A percentile compares a stretch with the other conserved stretches of the same genome.
Conservation (phyloP, 2,888 invertebrate species). For the Ornithoptera priamus region DNA sequence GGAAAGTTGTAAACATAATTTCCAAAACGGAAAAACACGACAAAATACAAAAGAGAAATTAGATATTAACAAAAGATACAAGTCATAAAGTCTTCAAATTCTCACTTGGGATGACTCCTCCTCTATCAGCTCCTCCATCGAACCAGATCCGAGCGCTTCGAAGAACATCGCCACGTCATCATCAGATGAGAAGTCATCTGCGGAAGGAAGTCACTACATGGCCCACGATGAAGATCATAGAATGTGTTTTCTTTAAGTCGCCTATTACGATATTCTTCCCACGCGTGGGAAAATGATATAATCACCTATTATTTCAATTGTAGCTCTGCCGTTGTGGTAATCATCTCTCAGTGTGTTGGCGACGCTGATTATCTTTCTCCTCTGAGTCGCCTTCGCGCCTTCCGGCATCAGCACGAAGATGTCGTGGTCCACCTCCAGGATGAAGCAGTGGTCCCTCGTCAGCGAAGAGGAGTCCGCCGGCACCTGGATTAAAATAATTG, state of each 20-base stretch:
- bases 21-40: too few relatives aligned
- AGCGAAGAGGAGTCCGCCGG: conserved; percentile 86
- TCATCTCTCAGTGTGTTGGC: conserved; percentile 92
- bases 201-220: too few relatives aligned
- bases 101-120: conserved; percentile 75
- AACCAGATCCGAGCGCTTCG: conserved; percentile 88
- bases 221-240: too few relatives aligned
- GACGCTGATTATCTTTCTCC: conserved; percentile 90
- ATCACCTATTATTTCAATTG: conserved; percentile 88
- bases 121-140: conserved; percentile 82
- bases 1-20: too few relatives aligned
- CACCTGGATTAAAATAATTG: conserved; percentile 61
- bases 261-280: too few relatives aligned
- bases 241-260: too few relatives aligned
- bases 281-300: too few relatives aligned
- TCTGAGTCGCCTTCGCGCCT: conserved; percentile 89
- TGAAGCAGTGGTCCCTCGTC: conserved; percentile 95
- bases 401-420: conserved; percentile 92
- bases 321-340: conserved; percentile 90
- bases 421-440: conserved; percentile 89
- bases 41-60: too few relatives aligned
- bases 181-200: conserved; percentile 84
- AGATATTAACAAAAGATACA: too few relatives aligned
- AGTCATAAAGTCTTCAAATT: too few relatives aligned
- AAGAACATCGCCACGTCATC: conserved; percentile 86